These are phyloP conservation scores for Felis catus DNA, from an alignment of 2,113 vertebrate genomes.

Conservation along the genomic window F.catus_Fca126_mat1.0 CM031413.1:74839501-74840000, in stretches of 20 bases:
- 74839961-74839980: neutral
- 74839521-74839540: neutral
- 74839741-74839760: neutral
- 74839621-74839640: neutral
- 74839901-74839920: neutral
- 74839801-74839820: neutral
- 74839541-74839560: neutral
- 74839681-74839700: neutral
- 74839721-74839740: neutral
- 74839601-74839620: neutral
- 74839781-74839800: neutral
- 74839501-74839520: neutral
- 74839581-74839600: too few species aligned
- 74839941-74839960: neutral
- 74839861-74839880: neutral
- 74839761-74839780: neutral
- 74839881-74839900: neutral
- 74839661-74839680: neutral
- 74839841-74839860: neutral
- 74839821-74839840: neutral
- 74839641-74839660: neutral
- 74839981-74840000: neutral
- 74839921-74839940: neutral
- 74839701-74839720: neutral
- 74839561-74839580: neutral